A percentile compares a stretch with the other conserved stretches of the same genome.
Conservation (phyloP, 1,140 invertebrate species). For the Drosophila orena region DNA sequence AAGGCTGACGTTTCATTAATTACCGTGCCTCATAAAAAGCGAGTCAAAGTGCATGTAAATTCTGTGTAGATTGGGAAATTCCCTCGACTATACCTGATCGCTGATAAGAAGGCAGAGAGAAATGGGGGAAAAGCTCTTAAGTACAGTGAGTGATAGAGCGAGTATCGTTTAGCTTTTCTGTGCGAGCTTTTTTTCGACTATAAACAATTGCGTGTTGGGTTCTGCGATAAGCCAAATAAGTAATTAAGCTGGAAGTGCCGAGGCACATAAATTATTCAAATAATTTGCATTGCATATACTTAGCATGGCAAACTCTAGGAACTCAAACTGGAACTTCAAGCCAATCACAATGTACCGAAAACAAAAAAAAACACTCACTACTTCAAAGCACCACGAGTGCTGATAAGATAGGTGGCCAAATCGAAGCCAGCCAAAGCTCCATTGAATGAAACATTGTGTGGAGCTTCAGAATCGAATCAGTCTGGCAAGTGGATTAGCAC, state of each 20-base stretch:
- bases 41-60: neutral
- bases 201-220: slow-evolving; percentile 14
- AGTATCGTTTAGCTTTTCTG: slow-evolving; percentile 10
- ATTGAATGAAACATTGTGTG: neutral
- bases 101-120: slow-evolving; percentile 36
- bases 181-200: slow-evolving; percentile 13
- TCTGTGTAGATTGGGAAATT: slow-evolving; percentile 5
- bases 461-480: slow-evolving; percentile 45
- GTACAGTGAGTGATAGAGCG: neutral
- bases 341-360: neutral
- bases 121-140: slow-evolving; percentile 22
- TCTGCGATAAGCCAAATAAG: slow-evolving; percentile 14
- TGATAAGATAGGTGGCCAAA: slow-evolving; percentile 64
- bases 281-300: slow-evolving; percentile 24
- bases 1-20: slow-evolving; percentile 41
- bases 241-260: slow-evolving; percentile 13
- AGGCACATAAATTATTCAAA: slow-evolving; percentile 35
- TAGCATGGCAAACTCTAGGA: neutral
- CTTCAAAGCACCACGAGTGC: slow-evolving; percentile 18
- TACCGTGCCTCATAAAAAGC: slow-evolving; percentile 31
- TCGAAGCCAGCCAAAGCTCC: slow-evolving; percentile 29
- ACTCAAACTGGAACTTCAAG: neutral
- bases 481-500: slow-evolving; percentile 66
- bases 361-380: slow-evolving; percentile 4
- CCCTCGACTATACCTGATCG: slow-evolving; percentile 35